Base-by-base conservation (phyloP, 2,888 invertebrate genomes). In the Lasioglossum villosulum region DNA sequence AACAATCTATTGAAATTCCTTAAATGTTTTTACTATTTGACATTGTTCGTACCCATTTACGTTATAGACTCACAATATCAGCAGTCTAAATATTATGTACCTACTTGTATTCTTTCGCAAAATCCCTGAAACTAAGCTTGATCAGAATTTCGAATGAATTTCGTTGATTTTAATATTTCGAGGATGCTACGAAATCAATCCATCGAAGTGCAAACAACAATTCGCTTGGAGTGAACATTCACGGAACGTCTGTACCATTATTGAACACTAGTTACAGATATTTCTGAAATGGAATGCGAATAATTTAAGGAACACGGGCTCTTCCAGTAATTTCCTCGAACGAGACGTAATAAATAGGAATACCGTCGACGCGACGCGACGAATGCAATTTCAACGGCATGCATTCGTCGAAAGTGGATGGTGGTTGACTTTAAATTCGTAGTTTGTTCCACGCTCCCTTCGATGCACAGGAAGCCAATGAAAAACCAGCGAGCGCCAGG, bases 401-500 rank as follows among this genome's bases (percentile, higher is more conserved):
- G 63, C 63, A 16, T 14, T 16, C 63, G 63, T 63, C 63, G 63
- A 30, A 30, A 30, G 30, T 30, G 30, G 30, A 30, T 63, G 63
- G 63, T 30, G 63, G 63, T 63, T 30, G 30, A 63, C 63, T 63
- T 63, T 30, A 63, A 30, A 63, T 63, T 63, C 63, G 63, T 16
- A 16, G 63, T 63, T 63, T 63, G 63, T 63, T 63, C 63, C 63
- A 5, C 63, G 30, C 19, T 63, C 63, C 27, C 16, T 30, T 16
- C 63, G 63, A 63, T 63, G 63, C 14, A 30, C 56, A 56, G 56
- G 56, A 59, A 27, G 27, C 30, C 63, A 14, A 30, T 16, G 63
- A 63, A 75, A 76, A 52, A 2, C 14, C 16, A 30, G 27, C 74
- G 72, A 34, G 30, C 39, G 75, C 34, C 59, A 63, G 78, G 68